Evolutionary conservation across 2,888 invertebrate genomes (phyloP), one percentile per base, ranked within the genome.

Genomic region (Fabriciana adippe): DNA sequence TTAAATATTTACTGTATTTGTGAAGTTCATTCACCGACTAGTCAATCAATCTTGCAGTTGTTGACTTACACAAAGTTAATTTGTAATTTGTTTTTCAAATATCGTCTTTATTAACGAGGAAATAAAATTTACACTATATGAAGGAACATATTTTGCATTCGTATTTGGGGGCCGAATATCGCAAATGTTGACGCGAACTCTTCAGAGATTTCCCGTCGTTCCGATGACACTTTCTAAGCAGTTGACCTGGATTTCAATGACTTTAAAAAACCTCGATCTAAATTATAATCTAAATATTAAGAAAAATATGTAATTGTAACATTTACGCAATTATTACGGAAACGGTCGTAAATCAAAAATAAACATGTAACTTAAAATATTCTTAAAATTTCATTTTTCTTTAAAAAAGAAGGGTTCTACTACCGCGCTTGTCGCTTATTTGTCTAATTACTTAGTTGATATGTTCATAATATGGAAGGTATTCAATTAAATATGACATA

Each of bases 11-110:
- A 55, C 45, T 55, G 72, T 78, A 78, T 80, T 80, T 79, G 69
- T 73, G 67, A 69, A 80, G 80, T 78, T 79, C 79, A 78, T 81
- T 81, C 78, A 79, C 78, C 73, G 74, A 73, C 70, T 67, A 74
- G 74, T 78, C 78, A 77, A 81, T 81, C 80, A 81, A 81, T 81
- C 79, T 80, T 81, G 71, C 73, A 74, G 69, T 74, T 26, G 76
- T 74, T 73, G 68, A 64, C 57, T 70, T 67, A 63, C 70, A 64
- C 73, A 73, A 69, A 73, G 50, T 67, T 71, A 68, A n/a, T 16
- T 41, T 2, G 57, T 31, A 48, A 45, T 8, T 6, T 41, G 11
- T 61, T n/a, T 41, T 45, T 11, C 65, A 2, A 77, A 62, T 69
- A 59, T 74, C 55, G 16, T 11, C 63, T 69, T 70, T 77, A 73